phyloP scores from a whole-genome alignment of 2,888 invertebrate species.

The Hedychridium roseum region DNA sequence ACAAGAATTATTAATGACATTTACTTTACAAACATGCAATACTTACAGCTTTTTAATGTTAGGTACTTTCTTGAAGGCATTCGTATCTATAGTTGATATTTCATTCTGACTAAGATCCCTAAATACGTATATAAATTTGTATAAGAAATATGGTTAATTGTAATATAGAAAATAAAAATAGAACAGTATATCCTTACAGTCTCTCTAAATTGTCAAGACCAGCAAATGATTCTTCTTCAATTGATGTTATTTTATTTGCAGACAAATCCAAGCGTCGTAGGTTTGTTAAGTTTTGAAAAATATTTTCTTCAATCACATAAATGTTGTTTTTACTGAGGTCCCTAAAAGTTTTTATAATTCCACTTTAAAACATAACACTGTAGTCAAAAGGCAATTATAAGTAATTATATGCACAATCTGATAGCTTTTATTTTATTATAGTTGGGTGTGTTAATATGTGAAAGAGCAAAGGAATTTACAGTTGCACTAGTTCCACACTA shows the following conservation, averaged over 20 bases:
- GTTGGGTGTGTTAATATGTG: not conserved
- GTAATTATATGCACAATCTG: not conserved
- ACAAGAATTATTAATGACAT: slow-evolving; percentile 12
- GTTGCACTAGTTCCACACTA: slow-evolving; percentile 70
- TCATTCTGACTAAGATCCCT: slow-evolving; percentile 85
- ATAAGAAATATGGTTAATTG: slow-evolving; percentile 5
- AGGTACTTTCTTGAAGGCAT: slow-evolving; percentile 78
- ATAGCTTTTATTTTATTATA: not conserved
- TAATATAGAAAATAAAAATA: slow-evolving; percentile 8
- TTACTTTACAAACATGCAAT: slow-evolving; percentile 4
- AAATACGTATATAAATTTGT: slow-evolving; percentile 25
- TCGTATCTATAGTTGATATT: slow-evolving; percentile 75
- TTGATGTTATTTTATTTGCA: slow-evolving; percentile 73
- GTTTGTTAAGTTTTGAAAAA: slow-evolving; percentile 57
- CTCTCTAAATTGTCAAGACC: slow-evolving; percentile 75
- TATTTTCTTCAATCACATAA: slow-evolving; percentile 63
- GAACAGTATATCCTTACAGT: slow-evolving; percentile 68
- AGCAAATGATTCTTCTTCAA: slow-evolving; percentile 76
- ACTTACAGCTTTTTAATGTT: slow-evolving; percentile 74
- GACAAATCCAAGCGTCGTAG: slow-evolving; percentile 71
- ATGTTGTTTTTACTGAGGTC: slow-evolving; percentile 72
- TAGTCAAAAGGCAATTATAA: not conserved
- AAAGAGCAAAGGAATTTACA: slow-evolving; percentile 67
- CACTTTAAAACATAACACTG: not conserved
- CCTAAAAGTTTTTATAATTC: slow-evolving; percentile 62